Base-by-base conservation (phyloP, 2,797 vertebrate species). In the Molossus alvarezi region DNA sequence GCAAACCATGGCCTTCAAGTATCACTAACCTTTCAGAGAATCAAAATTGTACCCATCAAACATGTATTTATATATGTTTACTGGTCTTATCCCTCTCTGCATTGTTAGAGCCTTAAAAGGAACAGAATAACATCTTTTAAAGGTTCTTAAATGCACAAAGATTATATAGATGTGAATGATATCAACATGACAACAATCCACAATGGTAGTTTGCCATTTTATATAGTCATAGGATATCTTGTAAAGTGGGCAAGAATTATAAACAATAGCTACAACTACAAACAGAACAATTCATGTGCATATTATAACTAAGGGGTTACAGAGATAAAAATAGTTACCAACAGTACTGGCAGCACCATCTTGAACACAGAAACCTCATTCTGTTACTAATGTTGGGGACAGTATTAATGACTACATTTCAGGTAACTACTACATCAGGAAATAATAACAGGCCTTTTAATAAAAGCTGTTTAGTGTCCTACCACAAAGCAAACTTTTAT, bases 241-340 rank as follows among this genome's bases (percentile, higher is more conserved):
- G 18, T 62, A 13, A 69, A 75, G 41, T 10, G 1, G 18, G 23
- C 48, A 89, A 81, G 29, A 69, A 48, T 25, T 57, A 48, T 8
- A 55, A 41, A 65, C 37, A 83, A 64, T 0, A 57, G n/a, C 29
- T 58, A 81, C 8, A 81, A 25, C 25, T 75, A 81, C 45, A 82
- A 80, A 75, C 6, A 89, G 79, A 86, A 79, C 1, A 89, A 91
- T 71, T 71, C 76, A 88, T 33, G 48, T 77, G 65, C 48, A n/a
- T 57, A 73, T 29, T 67, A 10, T 18, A 77, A 91, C 27, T 72
- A 72, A 87, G 57, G n/a, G 12, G 51, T 48, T 21, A 71, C 27
- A 86, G 9, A 69, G n/a, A 89, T 55, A 55, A 67, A 71, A 62
- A 69, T 33, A 11, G 57, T 41, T 53, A 62, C 37, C 33, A 45